Evolutionary conservation across 2,113 vertebrate species (phyloP).

Genomic region (Gobius niger): DNA sequence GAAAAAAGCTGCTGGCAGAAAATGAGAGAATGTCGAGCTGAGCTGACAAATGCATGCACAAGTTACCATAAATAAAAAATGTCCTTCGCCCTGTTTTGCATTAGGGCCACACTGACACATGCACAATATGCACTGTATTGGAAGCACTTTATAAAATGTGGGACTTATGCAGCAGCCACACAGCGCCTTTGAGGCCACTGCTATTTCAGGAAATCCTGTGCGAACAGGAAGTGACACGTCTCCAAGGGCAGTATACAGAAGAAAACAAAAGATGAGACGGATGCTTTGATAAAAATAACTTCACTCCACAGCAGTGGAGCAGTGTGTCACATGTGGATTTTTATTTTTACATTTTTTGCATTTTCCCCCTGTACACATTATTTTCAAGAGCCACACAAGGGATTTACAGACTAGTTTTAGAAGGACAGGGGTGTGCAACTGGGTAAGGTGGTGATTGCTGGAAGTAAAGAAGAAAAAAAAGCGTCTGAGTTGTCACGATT

Average conservation of each 20-base stretch:
- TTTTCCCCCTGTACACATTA: not conserved
- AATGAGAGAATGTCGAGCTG: slow-evolving; percentile 14
- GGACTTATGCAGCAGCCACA: slow-evolving; percentile 40
- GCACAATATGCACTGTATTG: slow-evolving; percentile 25
- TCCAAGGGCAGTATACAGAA: slow-evolving; percentile 47
- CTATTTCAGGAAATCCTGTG: slow-evolving; percentile 68
- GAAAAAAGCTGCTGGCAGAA: slow-evolving; percentile 11
- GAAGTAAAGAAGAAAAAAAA: slow-evolving; percentile 16
- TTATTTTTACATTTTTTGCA: slow-evolving; percentile 6
- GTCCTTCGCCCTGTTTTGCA: slow-evolving; percentile 24
- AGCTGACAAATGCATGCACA: slow-evolving; percentile 20
- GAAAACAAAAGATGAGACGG: slow-evolving; percentile 41
- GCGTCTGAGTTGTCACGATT: slow-evolving; percentile 19
- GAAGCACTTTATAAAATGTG: slow-evolving; percentile 41
- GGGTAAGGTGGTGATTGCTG: slow-evolving; percentile 21
- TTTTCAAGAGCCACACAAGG: slow-evolving; percentile 11
- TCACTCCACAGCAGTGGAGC: slow-evolving; percentile 8
- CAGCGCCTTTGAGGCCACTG: slow-evolving; percentile 38
- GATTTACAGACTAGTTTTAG: not conserved
- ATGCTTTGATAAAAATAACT: slow-evolving; percentile 27
- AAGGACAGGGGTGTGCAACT: slow-evolving; percentile 22
- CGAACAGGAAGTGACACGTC: slow-evolving; percentile 56
- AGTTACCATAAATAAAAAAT: slow-evolving; percentile 33
- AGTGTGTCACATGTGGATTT: slow-evolving; percentile 25
- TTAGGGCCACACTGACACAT: slow-evolving; percentile 29